Evolutionary conservation across 2,888 invertebrate species (phyloP).

Genomic region (Pseudococcus jackbeardsleyi): DNA sequence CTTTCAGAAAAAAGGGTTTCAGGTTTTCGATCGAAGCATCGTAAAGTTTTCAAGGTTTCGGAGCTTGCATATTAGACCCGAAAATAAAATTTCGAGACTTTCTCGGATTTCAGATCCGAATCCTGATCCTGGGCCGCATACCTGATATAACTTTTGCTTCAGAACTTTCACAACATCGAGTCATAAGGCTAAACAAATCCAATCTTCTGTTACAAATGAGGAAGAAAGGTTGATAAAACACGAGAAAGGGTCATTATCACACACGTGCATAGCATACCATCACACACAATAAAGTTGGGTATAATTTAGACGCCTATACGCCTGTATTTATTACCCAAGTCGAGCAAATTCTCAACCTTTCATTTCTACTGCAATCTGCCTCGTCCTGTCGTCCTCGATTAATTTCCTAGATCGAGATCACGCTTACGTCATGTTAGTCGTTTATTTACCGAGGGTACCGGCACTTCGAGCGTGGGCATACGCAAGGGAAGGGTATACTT

Average conservation of each 20-base stretch:
- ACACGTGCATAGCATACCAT: background rate
- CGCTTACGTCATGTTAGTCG: background rate
- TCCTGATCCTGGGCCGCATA: too few species aligned
- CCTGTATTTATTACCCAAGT: background rate
- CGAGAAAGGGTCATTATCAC: background rate
- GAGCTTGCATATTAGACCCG: too few species aligned
- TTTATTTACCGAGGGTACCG: background rate
- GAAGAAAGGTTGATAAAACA: too few species aligned
- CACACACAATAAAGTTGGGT: background rate
- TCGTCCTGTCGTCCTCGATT: background rate
- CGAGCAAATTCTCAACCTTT: background rate
- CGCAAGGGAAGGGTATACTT: background rate
- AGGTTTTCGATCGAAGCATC: too few species aligned
- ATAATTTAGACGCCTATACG: background rate
- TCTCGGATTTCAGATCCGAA: too few species aligned
- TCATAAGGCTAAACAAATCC: too few species aligned
- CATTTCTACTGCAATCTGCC: background rate
- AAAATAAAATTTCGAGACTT: too few species aligned
- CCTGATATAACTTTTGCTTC: too few species aligned
- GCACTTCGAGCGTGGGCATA: background rate
- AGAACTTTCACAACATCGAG: too few species aligned
- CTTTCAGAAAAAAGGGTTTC: too few species aligned
- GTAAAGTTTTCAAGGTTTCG: too few species aligned
- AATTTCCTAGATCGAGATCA: background rate
- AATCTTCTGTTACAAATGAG: too few species aligned